These are phyloP conservation scores for Glaucomys volans DNA, from an alignment of 2,113 vertebrate species.

Conservation along the genomic window DNA sequence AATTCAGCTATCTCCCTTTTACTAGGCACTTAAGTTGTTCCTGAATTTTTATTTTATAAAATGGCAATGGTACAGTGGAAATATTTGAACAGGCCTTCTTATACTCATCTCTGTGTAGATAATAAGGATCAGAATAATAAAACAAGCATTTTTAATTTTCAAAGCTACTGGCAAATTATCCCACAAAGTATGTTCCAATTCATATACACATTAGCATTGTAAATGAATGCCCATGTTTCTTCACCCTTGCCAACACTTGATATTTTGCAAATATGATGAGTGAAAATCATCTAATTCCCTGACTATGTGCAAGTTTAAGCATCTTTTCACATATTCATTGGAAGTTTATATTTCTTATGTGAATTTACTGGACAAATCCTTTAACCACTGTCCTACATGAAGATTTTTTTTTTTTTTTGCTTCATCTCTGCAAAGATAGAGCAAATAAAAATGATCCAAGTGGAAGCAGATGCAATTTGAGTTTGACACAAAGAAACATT, in stretches of 20 bases:
- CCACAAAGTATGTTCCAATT: background rate
- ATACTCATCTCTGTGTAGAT: background rate
- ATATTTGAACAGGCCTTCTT: background rate
- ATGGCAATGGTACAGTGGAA: conserved; percentile 14
- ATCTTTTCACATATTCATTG: conserved; percentile 44
- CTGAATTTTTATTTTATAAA: conserved; percentile 49
- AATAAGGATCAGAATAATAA: conserved; percentile 14
- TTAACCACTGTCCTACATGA: background rate
- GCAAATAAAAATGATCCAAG: conserved; percentile 31
- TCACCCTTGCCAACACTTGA: background rate
- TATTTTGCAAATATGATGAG: background rate
- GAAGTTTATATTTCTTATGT: conserved; percentile 17
- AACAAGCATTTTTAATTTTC: conserved; percentile 26
- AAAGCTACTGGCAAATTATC: background rate
- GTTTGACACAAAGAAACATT: conserved; percentile 43
- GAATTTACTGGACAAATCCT: conserved; percentile 14
- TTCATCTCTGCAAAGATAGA: conserved; percentile 25
- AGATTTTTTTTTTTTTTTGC: conserved; percentile 36
- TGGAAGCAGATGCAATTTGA: conserved; percentile 24
- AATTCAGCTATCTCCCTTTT: background rate
- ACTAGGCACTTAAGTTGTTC: conserved; percentile 1
- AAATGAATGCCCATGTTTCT: background rate
- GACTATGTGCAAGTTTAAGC: background rate
- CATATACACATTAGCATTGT: background rate
- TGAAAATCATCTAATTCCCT: conserved; percentile 33